Conservation (phyloP, 2,113 vertebrate species). For the Lasiurus borealis region DNA sequence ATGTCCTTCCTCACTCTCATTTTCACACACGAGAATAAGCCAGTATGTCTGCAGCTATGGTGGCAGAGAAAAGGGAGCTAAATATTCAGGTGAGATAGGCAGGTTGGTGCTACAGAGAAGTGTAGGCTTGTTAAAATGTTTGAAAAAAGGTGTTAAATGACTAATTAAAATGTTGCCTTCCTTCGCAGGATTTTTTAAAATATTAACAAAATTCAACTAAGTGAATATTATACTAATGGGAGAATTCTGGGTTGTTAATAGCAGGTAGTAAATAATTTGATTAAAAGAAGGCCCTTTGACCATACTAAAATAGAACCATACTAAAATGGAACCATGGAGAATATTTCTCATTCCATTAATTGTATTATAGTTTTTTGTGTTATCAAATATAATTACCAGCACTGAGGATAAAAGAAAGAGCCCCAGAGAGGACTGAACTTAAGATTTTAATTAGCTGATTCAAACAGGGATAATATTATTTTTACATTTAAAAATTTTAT, state of each 20-base stretch:
- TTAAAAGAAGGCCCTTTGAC: not conserved
- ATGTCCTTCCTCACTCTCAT: too few relatives aligned
- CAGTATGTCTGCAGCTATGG: not conserved
- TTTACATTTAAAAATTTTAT: not conserved
- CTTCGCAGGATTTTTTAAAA: not conserved
- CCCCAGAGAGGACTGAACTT: not conserved
- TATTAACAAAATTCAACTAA: slow-evolving; percentile 1
- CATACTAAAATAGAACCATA: not conserved
- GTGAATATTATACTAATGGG: not conserved
- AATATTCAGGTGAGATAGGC: not conserved
- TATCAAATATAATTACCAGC: not conserved
- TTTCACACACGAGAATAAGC: not conserved
- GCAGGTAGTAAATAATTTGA: not conserved
- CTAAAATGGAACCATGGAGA: slow-evolving; percentile 18
- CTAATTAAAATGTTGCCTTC: not conserved
- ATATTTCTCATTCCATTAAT: not conserved
- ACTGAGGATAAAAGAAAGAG: not conserved
- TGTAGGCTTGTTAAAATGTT: not conserved
- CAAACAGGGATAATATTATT: not conserved
- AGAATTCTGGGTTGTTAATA: not conserved
- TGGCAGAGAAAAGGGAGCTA: not conserved
- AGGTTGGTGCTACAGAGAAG: not conserved
- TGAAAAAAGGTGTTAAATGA: not conserved
- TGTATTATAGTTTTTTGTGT: not conserved
- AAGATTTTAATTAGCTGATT: not conserved